phyloP scores from a whole-genome alignment of 1,140 invertebrate genomes.

The Gryllus bimaculatus region DNA sequence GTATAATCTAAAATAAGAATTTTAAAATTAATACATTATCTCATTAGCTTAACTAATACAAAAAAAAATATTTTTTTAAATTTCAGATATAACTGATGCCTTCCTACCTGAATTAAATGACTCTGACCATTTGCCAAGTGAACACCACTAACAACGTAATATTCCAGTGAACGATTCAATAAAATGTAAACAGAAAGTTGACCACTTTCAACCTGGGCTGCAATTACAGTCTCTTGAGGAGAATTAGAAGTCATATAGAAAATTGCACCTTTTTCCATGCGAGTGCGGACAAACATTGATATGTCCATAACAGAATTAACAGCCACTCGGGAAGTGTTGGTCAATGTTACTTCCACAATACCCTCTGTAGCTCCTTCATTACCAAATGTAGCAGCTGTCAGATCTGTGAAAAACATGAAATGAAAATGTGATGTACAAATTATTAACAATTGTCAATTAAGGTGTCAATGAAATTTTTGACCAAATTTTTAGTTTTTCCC shows the following conservation, averaged over 20 bases:
- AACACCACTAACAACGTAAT: constrained; percentile 70
- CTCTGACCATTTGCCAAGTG: constrained; percentile 74
- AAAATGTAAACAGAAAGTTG: constrained; percentile 68
- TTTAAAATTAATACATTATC: constrained; percentile 11
- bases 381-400: constrained; percentile 84
- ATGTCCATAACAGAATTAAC: constrained; percentile 75
- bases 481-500: too few species aligned
- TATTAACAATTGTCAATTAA: not conserved
- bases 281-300: constrained; percentile 84
- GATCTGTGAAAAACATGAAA: constrained; percentile 40
- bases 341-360: constrained; percentile 60
- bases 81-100: not conserved
- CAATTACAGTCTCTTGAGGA: constrained; percentile 58
- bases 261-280: constrained; percentile 71
- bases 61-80: not conserved
- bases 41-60: not conserved
- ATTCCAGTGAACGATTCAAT: constrained; percentile 67
- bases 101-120: constrained; percentile 67
- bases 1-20: constrained; percentile 46
- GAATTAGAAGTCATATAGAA: constrained; percentile 71
- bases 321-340: constrained; percentile 51
- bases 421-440: not conserved
- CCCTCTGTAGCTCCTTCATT: constrained; percentile 67
- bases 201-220: constrained; percentile 64
- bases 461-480: not conserved